Evolutionary conservation across 2,113 vertebrate species (phyloP), one percentile per base, ranked within the genome.

Genomic region (Alligator mississippiensis): DNA sequence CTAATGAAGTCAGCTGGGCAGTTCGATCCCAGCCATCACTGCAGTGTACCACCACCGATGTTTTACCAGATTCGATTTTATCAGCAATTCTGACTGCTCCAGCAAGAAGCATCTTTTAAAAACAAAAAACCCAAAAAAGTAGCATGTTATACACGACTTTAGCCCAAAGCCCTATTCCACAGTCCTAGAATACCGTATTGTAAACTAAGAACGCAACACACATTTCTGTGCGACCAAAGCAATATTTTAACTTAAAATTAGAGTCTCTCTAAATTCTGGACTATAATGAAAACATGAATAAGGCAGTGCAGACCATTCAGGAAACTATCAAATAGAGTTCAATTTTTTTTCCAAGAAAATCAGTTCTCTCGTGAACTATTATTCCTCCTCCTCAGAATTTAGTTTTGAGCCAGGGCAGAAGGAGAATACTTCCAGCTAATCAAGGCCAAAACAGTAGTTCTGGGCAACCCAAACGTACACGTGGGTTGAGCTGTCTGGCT

Each of bases 21-120:
- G 99, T 99, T 11, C 99, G 95, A 96, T 99, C 99, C 99, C 99
- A 99, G 24, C 99, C 99, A 1, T 99, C 99, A 0, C 99, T 99
- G 97, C 99, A 99, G 93, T 99, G 99, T 15, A 99, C 98, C 96
- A 99, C 99, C 68, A 99, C 99, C 0, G 99, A 99, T 0, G 99
- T 99, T 95, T 99, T 99, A 76, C 98, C 98, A 2, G 98, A 99
- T 85, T 99, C 99, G 64, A 99, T 96, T 96, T 98, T 99, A 94
- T 99, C 99, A 0, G 99, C 99, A 28, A 99, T 98, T 90, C 99
- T 98, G 28, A 99, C 98, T 10, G 99, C 99, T 91, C 99, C 99
- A 0, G 98, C 98, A 74, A 99, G 98, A 72, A 99, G 97, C 95
- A 99, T 98, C 99, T 99, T 79, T 60, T 92, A 89, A 21, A 92